Conservation (phyloP, 2,113 vertebrate species). For the Porphyrio hochstetteri region DNA sequence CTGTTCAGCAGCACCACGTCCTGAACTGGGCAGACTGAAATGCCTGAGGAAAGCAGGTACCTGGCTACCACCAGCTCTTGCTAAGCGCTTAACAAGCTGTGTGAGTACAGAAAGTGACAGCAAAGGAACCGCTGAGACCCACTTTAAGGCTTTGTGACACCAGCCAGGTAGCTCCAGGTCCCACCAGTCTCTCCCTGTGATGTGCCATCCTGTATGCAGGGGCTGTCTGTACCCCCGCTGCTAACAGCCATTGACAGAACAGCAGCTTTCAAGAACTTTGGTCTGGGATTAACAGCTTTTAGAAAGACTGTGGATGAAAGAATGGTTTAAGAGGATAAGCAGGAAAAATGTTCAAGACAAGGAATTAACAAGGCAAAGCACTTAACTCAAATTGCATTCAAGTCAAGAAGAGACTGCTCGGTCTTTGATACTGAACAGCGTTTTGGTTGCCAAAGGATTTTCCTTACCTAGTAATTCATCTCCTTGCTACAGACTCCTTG, state of each 20-base stretch:
- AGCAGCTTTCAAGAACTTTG: not conserved
- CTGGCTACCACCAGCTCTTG: not conserved
- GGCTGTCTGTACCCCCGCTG: accelerated
- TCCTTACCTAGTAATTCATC: not conserved
- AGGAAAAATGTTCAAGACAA: not conserved
- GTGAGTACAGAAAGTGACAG: not conserved
- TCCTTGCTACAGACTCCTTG: not conserved
- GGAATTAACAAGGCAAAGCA: not conserved
- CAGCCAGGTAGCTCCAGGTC: not conserved
- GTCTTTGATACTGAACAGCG: not conserved
- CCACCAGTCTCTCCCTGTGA: not conserved
- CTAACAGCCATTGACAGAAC: not conserved
- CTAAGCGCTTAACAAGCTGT: not conserved
- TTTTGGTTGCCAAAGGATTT: not conserved
- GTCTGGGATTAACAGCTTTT: not conserved
- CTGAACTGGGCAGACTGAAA: not conserved
- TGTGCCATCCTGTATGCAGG: not conserved
- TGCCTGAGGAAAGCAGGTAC: not conserved
- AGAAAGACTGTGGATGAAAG: not conserved
- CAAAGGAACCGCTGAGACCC: constrained; percentile 16
- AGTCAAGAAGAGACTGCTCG: not conserved
- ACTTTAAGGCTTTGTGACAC: constrained; percentile 8
- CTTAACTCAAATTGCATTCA: not conserved
- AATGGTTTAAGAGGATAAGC: not conserved
- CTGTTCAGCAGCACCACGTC: not conserved